These are phyloP conservation scores for Tauraco erythrolophus DNA, from an alignment of 2,113 vertebrate species.

Conservation along the genomic window DNA sequence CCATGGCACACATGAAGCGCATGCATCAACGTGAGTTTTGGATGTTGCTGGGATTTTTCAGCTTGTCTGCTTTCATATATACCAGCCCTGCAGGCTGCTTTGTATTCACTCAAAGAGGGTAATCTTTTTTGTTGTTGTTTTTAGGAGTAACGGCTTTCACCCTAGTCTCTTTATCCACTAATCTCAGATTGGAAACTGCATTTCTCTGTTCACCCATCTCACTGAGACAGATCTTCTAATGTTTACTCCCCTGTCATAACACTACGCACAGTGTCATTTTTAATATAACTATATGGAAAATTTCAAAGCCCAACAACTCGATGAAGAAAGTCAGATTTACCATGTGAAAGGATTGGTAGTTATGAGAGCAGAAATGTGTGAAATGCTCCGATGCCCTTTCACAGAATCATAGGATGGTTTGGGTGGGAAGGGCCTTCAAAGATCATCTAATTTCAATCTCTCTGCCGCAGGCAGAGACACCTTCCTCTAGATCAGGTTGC, in stretches of 20 bases:
- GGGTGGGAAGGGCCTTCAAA: no score
- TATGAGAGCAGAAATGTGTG: not conserved
- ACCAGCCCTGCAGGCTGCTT: slow-evolving; percentile 6
- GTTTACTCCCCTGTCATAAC: not conserved
- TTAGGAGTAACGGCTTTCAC: not conserved
- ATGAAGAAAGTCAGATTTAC: not conserved
- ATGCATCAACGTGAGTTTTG: not conserved
- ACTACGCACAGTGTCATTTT: not conserved
- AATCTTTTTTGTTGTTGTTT: not conserved
- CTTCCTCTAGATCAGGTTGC: no score
- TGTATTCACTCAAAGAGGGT: not conserved
- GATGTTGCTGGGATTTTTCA: not conserved
- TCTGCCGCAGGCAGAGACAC: no score
- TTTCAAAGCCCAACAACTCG: not conserved
- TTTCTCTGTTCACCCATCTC: not conserved
- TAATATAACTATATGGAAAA: not conserved
- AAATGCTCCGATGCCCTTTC: not conserved
- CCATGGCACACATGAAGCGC: not conserved
- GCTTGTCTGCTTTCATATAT: not conserved
- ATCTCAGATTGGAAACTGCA: not conserved
- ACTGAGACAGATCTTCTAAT: not conserved
- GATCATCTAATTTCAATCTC: no score
- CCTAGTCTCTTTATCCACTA: not conserved
- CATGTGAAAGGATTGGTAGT: not conserved
- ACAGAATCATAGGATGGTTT: no score